Evolutionary conservation across 2,888 invertebrate genomes (phyloP).

Genomic region (Notodonta dromedarius): DNA sequence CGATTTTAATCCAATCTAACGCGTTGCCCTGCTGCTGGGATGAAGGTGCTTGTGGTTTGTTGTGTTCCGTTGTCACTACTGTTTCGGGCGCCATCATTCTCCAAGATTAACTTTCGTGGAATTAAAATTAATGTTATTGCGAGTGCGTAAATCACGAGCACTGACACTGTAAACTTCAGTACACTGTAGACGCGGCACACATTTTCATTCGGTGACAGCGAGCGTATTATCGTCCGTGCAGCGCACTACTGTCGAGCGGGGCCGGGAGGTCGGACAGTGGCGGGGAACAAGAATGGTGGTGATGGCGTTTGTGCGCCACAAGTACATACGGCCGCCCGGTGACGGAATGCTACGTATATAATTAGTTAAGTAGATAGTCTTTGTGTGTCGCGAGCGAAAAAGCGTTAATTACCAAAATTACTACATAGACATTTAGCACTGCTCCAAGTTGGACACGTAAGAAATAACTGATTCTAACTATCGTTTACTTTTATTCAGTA

Average conservation of each 20-base stretch:
- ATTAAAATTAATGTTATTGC: conserved; percentile 23
- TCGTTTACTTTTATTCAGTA: too few relatives aligned
- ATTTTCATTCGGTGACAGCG: conserved; percentile 61
- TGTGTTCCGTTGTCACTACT: conserved; percentile 91
- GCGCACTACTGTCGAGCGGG: conserved; percentile 67
- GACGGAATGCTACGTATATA: conserved; percentile 52
- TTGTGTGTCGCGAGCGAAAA: conserved; percentile 25
- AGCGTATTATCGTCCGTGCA: conserved; percentile 69
- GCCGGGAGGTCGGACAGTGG: conserved; percentile 38
- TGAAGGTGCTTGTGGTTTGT: conserved; percentile 78
- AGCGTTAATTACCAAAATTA: conserved; percentile 15
- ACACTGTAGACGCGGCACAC: conserved; percentile 70
- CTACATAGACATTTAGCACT: background rate
- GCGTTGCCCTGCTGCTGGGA: conserved; percentile 80
- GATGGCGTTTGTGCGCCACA: conserved; percentile 46
- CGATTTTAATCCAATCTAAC: conserved; percentile 89
- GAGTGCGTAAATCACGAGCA: conserved; percentile 58
- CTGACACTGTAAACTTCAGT: conserved; percentile 68
- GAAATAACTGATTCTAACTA: too few relatives aligned
- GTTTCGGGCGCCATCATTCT: conserved; percentile 92
- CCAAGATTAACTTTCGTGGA: conserved; percentile 42
- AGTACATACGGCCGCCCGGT: conserved; percentile 34
- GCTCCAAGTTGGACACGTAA: background rate
- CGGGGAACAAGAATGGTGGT: conserved; percentile 57
- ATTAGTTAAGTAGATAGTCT: conserved; percentile 32